phyloP scores from a whole-genome alignment of 2,888 invertebrate species.

The Masnerella sp. region DNA sequence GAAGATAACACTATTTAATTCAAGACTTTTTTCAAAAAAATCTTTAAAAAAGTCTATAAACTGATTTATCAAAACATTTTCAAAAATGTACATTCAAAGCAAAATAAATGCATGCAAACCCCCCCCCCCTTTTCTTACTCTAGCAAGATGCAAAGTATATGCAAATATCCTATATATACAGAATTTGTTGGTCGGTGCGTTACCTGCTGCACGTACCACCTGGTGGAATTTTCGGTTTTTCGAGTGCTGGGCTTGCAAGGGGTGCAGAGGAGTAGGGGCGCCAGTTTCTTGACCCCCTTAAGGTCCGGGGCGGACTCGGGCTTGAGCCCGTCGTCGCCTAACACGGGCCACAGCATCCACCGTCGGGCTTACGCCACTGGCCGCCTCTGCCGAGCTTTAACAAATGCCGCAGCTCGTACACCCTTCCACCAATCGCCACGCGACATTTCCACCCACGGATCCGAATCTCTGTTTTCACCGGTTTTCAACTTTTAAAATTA shows the following conservation, averaged over 20 bases:
- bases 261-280: conserved; percentile 74
- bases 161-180: too few relatives aligned
- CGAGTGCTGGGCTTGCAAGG: conserved; percentile 74
- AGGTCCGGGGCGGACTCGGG: conserved; percentile 70
- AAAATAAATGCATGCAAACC: too few relatives aligned
- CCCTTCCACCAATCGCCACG: conserved; percentile 33
- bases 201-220: conserved; percentile 78
- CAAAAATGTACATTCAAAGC: too few relatives aligned
- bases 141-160: conserved; percentile 1
- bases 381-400: conserved; percentile 42
- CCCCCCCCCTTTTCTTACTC: too few relatives aligned
- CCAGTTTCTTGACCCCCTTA: conserved; percentile 71
- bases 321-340: conserved; percentile 76
- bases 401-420: conserved; percentile 41
- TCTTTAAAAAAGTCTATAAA: too few relatives aligned
- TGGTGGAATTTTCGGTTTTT: conserved; percentile 74
- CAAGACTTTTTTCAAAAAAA: too few relatives aligned
- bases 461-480: conserved; percentile 12
- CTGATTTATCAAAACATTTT: too few relatives aligned
- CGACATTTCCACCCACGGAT: conserved; percentile 30
- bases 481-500: too few relatives aligned
- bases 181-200: too few relatives aligned
- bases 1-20: too few relatives aligned
- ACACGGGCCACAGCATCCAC: conserved; percentile 77
- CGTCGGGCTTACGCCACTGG: conserved; percentile 61